Percentiles rank a stretch among this genome's conserved stretches.
Evolutionary conservation across 2,113 vertebrate genomes (phyloP).

Genomic region (Piaya cayana): DNA sequence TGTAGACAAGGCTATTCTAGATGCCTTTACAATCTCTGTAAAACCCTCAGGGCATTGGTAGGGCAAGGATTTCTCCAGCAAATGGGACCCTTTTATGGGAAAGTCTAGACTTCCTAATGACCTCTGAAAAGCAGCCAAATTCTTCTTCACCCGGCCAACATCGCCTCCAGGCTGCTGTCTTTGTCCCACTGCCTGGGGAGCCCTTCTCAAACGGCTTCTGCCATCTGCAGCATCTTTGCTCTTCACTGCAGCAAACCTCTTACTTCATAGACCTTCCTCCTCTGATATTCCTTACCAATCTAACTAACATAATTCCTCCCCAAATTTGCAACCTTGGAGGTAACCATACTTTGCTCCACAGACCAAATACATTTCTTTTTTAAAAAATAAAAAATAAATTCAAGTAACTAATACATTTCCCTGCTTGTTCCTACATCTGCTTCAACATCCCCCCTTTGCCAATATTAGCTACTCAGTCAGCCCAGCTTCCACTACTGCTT

Average conservation of each 20-base stretch:
- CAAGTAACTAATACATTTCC: not conserved
- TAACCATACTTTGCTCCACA: not conserved
- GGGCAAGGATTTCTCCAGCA: slow-evolving; percentile 42
- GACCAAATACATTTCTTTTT: not conserved
- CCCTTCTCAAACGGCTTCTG: not conserved
- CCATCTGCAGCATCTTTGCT: not conserved
- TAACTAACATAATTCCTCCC: not conserved
- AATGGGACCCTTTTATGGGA: slow-evolving; percentile 30
- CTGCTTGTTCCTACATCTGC: not conserved
- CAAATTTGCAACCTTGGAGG: not conserved
- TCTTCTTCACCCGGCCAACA: not conserved
- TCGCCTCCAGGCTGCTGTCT: slow-evolving; percentile 10
- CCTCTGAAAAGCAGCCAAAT: slow-evolving; percentile 44
- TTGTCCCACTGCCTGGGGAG: slow-evolving; percentile 30
- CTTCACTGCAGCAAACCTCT: not conserved
- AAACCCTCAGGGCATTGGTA: not conserved
- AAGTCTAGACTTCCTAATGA: slow-evolving; percentile 64
- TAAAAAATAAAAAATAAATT: not conserved
- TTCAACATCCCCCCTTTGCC: not conserved
- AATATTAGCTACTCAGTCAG: not conserved
- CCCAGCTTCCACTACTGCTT: not conserved
- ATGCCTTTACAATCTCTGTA: not conserved
- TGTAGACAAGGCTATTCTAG: not conserved
- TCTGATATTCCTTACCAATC: not conserved
- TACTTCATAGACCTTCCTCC: not conserved